These are phyloP conservation scores for Ophion ellenae DNA, from an alignment of 2,888 invertebrate genomes.

Conservation along the genomic window DNA sequence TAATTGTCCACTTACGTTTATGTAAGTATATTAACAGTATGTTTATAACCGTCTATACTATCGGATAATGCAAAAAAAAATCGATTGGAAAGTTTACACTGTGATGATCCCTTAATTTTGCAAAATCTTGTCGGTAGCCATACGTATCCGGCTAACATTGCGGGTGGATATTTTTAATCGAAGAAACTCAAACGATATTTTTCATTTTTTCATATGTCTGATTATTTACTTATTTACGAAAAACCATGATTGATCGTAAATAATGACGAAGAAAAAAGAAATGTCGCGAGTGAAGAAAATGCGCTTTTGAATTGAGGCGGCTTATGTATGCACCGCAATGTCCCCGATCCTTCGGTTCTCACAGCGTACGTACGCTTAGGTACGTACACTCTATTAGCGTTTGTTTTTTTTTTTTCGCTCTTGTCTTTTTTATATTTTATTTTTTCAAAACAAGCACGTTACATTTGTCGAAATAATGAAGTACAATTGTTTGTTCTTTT, in stretches of 20 bases:
- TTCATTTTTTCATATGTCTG: constrained; percentile 9
- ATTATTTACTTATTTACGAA: not conserved
- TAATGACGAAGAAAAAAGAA: constrained; percentile 17
- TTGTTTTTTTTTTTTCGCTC: constrained; percentile 44
- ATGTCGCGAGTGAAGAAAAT: constrained; percentile 36
- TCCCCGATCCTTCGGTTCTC: constrained; percentile 50
- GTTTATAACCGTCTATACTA: too few species aligned
- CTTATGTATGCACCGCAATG: constrained; percentile 57
- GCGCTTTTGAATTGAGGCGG: constrained; percentile 49
- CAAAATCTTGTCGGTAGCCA: too few species aligned
- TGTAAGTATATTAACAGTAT: too few species aligned
- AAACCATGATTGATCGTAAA: constrained; percentile 17
- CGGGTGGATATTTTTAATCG: too few species aligned
- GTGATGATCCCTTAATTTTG: too few species aligned
- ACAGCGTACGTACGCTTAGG: constrained; percentile 64
- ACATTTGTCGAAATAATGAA: constrained; percentile 32
- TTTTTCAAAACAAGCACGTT: constrained; percentile 43
- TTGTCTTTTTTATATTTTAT: constrained; percentile 8
- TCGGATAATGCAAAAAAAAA: too few species aligned
- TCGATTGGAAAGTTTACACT: too few species aligned
- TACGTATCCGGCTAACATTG: too few species aligned
- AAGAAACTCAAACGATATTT: too few species aligned
- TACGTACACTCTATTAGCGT: constrained; percentile 58
- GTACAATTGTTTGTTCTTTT: constrained; percentile 35
- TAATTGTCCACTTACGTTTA: too few species aligned